phyloP scores from a whole-genome alignment of 2,797 vertebrate species.

The Manis javanica region DNA sequence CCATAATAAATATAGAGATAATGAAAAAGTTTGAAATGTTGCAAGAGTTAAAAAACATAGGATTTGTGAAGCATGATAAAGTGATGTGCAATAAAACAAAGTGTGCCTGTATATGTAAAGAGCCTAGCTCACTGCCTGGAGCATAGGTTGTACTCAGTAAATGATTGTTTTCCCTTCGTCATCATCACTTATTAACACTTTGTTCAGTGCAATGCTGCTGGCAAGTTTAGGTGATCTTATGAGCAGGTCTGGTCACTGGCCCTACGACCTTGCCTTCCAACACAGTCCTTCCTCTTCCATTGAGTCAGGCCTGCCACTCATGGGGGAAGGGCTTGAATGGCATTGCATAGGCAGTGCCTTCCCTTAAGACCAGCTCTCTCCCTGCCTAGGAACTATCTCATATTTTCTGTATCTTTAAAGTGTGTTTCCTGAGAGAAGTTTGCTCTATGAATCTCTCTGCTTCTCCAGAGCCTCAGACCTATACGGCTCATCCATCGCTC shows the following conservation, averaged over 20 bases:
- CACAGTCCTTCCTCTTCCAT: background rate
- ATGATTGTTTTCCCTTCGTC: background rate
- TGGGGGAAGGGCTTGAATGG: background rate
- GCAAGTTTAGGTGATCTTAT: background rate
- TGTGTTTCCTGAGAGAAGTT: background rate
- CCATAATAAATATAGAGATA: no score
- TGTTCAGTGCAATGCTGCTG: background rate
- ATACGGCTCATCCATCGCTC: accelerated
- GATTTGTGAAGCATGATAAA: no score
- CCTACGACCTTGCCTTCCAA: background rate
- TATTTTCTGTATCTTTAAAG: background rate
- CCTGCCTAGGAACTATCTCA: background rate
- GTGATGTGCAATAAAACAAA: no score
- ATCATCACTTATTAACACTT: background rate
- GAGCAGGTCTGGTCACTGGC: background rate
- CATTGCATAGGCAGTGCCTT: background rate
- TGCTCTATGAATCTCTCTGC: background rate
- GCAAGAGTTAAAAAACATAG: no score
- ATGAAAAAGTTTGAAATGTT: no score
- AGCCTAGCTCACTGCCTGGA: background rate
- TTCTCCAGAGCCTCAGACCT: background rate
- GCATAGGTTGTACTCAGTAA: background rate
- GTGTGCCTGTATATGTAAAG: background rate
- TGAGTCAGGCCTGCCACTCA: background rate
- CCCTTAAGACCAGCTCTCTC: background rate